These are phyloP conservation scores for Cerceris ruficornis DNA, from an alignment of 2,888 invertebrate genomes.

Conservation along the genomic window DNA sequence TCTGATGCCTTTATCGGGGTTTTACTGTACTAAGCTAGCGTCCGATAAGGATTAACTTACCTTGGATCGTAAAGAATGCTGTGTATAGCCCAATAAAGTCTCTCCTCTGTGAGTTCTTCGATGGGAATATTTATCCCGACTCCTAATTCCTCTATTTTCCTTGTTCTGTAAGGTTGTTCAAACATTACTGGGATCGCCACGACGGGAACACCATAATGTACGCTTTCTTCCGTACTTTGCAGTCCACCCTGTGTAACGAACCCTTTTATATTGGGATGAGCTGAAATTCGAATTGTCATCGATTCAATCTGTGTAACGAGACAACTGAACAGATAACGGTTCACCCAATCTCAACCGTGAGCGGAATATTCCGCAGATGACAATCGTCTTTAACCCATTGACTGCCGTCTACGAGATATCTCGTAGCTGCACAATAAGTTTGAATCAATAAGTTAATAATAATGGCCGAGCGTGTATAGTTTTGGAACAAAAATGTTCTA, in stretches of 20 bases:
- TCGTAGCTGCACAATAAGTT: no score
- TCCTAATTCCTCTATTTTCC: slow-evolving; percentile 52
- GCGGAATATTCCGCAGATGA: no score
- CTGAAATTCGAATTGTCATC: slow-evolving; percentile 26
- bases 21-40: no score
- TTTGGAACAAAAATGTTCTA: no score
- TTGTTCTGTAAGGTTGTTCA: slow-evolving; percentile 59
- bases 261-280: slow-evolving; percentile 68
- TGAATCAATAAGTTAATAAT: no score
- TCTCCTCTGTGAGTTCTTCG: slow-evolving; percentile 27
- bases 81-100: slow-evolving; percentile 42
- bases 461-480: no score
- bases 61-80: slow-evolving; percentile 57
- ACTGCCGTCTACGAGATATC: no score
- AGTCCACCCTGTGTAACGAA: slow-evolving; percentile 70
- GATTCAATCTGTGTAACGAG: neutral
- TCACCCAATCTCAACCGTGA: no score
- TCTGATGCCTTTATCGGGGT: no score
- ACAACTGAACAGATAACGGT: neutral
- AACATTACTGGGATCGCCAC: slow-evolving; percentile 62
- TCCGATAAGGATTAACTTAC: no score
- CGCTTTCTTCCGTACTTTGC: slow-evolving; percentile 69
- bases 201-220: slow-evolving; percentile 61
- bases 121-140: slow-evolving; percentile 48
- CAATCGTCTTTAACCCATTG: no score